These are phyloP conservation scores for Agrochola macilenta DNA, from an alignment of 2,888 invertebrate species.

Conservation along the genomic window DNA sequence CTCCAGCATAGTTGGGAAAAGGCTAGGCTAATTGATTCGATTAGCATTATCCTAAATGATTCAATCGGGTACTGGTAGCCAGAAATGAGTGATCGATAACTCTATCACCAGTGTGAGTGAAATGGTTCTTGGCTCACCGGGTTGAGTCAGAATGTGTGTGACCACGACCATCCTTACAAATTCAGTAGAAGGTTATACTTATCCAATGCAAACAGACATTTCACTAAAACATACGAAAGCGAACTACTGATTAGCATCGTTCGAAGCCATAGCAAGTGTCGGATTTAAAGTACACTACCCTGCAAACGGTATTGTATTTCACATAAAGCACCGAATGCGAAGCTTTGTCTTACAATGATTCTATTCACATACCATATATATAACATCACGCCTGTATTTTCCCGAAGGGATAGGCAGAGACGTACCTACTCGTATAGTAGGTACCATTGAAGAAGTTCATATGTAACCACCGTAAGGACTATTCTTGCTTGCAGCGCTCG, in stretches of 20 bases:
- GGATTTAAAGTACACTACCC: conserved; percentile 51
- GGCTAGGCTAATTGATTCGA: too few relatives aligned
- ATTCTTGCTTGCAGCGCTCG: too few relatives aligned
- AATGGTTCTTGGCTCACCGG: not conserved
- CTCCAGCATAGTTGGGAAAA: too few relatives aligned
- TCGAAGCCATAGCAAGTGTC: conserved; percentile 52
- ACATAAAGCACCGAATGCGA: conserved; percentile 39
- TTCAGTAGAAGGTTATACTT: not conserved
- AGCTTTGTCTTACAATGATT: conserved; percentile 36
- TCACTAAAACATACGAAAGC: conserved; percentile 38
- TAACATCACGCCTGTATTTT: too few relatives aligned
- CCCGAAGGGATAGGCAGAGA: too few relatives aligned
- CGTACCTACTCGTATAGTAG: too few relatives aligned
- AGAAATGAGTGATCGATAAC: not conserved
- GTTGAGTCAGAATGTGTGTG: not conserved
- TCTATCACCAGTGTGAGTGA: too few relatives aligned
- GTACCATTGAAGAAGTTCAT: too few relatives aligned
- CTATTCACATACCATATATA: conserved; percentile 19
- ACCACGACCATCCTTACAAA: not conserved
- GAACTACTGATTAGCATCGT: conserved; percentile 42
- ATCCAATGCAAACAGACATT: not conserved
- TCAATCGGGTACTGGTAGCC: too few relatives aligned
- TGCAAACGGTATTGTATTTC: conserved; percentile 40
- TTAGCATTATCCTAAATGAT: too few relatives aligned
- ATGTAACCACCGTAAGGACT: too few relatives aligned